phyloP scores from a whole-genome alignment of 2,797 vertebrate species.

The Pagetopsis macropterus region DNA sequence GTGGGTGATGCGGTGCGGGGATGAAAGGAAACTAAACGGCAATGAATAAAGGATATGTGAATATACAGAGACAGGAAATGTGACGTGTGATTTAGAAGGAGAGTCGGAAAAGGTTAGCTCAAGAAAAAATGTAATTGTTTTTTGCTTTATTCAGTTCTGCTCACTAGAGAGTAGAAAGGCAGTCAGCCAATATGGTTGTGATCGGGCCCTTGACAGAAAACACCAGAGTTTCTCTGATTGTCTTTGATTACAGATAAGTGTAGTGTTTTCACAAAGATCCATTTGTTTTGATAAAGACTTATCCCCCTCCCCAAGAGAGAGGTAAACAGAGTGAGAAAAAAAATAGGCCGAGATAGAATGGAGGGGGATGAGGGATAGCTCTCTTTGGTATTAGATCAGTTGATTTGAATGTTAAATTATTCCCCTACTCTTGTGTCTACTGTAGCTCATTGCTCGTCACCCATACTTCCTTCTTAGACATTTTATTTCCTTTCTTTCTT shows the following conservation, averaged over 20 bases:
- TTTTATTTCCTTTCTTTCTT: conserved; percentile 13
- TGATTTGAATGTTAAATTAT: conserved; percentile 52
- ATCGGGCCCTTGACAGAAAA: conserved; percentile 59
- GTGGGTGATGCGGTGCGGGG: not conserved
- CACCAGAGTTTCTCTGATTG: conserved; percentile 67
- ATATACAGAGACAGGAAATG: not conserved
- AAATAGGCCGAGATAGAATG: conserved; percentile 28
- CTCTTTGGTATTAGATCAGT: conserved; percentile 52
- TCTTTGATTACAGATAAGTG: conserved; percentile 70
- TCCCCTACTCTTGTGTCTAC: conserved; percentile 16
- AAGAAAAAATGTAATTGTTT: conserved; percentile 11
- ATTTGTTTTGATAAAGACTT: conserved; percentile 73
- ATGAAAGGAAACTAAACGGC: conserved; percentile 22
- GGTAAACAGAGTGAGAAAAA: conserved; percentile 38
- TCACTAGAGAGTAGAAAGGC: conserved; percentile 36
- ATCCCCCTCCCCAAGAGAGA: conserved; percentile 48
- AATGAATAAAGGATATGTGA: not conserved
- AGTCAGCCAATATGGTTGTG: conserved; percentile 34
- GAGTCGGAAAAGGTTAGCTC: conserved; percentile 7
- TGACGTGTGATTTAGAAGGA: not conserved
- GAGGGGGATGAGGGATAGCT: conserved; percentile 24
- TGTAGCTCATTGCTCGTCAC: conserved; percentile 10
- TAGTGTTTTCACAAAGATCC: conserved; percentile 65
- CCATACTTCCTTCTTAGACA: not conserved
- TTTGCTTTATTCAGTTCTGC: conserved; percentile 19